Base-by-base conservation (phyloP, 2,113 vertebrate species). In the Cavia aperea region DNA sequence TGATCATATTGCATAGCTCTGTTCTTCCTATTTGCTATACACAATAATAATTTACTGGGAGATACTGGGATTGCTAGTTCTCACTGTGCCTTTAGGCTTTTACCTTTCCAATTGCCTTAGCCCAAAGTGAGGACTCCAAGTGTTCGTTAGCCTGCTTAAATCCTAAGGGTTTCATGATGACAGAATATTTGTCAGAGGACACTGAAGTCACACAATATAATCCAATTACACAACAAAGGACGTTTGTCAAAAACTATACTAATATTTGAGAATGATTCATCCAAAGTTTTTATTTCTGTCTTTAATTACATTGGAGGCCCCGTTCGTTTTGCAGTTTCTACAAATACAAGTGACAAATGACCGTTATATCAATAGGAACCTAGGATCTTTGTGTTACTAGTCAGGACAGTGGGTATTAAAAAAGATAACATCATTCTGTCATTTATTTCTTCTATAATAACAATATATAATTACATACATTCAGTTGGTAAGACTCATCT, bases 211-310 rank as follows among this genome's bases (percentile, higher is more conserved):
- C 31, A 81, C 4, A 26, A 43, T 65, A 46, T 33, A 43, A 81
- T 83, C 63, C 31, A 90, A 70, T 70, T 65, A 91, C 18, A 62
- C 23, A 12, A 33, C 58, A 3, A 94, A 88, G 36, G 49, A 33
- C 18, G 90, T 54, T 58, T 96, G 43, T 84, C 36, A 89, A 94
- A 92, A 88, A 73, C 94, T 95, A 84, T 89, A 63, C 79, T 95
- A 93, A 92, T 31, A 26, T 89, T 87, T 88, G 81, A 84, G 26
- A 93, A 19, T 84, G 12, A 18, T 88, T 87, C 12, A 51, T 88
- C 75, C 70, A 86, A 91, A 91, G 56, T 26, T 86, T 94, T 95
- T 95, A 96, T 95, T 96, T 92, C 89, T 96, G 73, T 83, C 77
- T 95, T 29, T 73, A 88, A 89, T 92, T 88, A 84, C 93, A 94